Evolutionary conservation across 2,888 invertebrate species (phyloP).

Genomic region (Rotaria socialis): DNA sequence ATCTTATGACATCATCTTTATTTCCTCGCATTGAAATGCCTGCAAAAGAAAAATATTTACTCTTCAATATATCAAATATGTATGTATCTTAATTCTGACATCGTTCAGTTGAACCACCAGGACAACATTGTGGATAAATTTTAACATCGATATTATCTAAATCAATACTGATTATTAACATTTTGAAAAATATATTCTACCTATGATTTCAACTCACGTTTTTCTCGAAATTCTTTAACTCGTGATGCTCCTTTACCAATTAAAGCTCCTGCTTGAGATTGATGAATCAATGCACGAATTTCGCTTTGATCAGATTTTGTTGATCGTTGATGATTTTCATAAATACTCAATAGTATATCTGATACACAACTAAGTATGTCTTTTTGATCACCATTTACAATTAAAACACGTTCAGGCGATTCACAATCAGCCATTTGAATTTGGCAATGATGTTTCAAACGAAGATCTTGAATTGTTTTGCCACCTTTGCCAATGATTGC

Average conservation of each 20-base stretch:
- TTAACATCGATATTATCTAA: constrained; percentile 75
- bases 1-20: constrained; percentile 13
- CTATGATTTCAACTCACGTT: constrained; percentile 55
- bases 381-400: background rate
- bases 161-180: constrained; percentile 25
- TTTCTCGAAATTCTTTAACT: constrained; percentile 83
- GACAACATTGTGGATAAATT: constrained; percentile 75
- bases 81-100: background rate
- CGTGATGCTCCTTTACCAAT: constrained; percentile 75
- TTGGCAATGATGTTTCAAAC: constrained; percentile 52
- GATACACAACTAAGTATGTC: constrained; percentile 10
- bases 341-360: background rate
- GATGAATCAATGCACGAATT: constrained; percentile 87
- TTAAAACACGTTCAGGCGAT: constrained; percentile 88
- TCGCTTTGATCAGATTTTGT: constrained; percentile 39
- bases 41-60: background rate
- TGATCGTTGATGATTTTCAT: constrained; percentile 32
- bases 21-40: constrained; percentile 20
- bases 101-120: constrained; percentile 84
- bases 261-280: constrained; percentile 94
- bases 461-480: constrained; percentile 24
- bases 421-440: constrained; percentile 99
- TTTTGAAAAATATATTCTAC: background rate
- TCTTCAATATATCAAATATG: too few relatives aligned
- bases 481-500: constrained; percentile 3